Base-by-base conservation (phyloP, 2,797 vertebrate genomes). In the Prunella strophiata region DNA sequence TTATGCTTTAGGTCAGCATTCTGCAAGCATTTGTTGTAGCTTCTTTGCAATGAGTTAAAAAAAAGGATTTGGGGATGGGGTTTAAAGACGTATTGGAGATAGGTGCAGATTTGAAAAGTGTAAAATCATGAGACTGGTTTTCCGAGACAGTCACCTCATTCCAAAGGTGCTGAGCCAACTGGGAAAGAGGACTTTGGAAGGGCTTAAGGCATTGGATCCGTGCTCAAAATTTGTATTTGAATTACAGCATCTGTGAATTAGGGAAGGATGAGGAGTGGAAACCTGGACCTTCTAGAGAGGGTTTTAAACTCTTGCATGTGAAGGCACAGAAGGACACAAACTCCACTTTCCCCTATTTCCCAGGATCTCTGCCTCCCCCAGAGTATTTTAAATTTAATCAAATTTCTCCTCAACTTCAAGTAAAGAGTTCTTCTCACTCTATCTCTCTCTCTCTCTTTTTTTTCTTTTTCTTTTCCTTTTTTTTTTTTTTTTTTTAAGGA, bases 401-500 rank as follows among this genome's bases (percentile, higher is more conserved):
- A 7, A 32, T 70, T 83, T 67, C 21, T 77, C 59, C 59, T 67
- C 20, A 45, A 40, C 16, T 58, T 93, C 21, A 68, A 48, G 13
- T 36, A 57, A 79, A 73, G 5, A 65, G 16, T 23, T 29, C 34
- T 34, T 34, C 7, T 34, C 34, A 34, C 34, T 2, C 4, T 59
- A 1, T 30, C 7, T 11, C 12, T 48, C 22, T 27, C 2, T 30
- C 5, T 27, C 1, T 48, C 5, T 34, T 17, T 9, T 26, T 9
- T 16, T 16, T 42, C 16, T 42, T 16, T 42, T 42, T 25, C 25
- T 21, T 11, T 45, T 48, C 25, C 25, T 14, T 48, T 48, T 48
- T 25, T 48, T 15, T 30, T 30, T 29, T 51, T 29, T 29, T 51
- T 29, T 51, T 29, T 51, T 18, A 51, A 29, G 30, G 6, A 45